Base-by-base conservation (phyloP, 2,888 invertebrate species). In the Galerucella pusilla region DNA sequence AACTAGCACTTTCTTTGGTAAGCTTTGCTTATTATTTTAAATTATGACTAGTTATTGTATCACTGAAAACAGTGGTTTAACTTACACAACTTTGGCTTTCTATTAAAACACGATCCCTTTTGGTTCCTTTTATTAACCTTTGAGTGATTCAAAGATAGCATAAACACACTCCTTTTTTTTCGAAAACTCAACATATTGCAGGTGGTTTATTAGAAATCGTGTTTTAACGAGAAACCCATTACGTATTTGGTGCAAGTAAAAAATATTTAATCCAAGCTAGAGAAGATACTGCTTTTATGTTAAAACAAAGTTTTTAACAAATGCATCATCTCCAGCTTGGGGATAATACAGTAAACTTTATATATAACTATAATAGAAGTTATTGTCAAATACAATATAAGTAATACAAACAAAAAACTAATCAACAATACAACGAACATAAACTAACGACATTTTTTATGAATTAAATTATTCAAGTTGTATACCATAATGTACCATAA, bases 1-100 rank as follows among this genome's bases (percentile, higher is more conserved):
- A 84, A 84, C 85, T 85, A 85, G 85, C 83, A 83, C 84, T 80
- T 81, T 86, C 86, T 86, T 86, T 86, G 86, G 86, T 86, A 85
- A 85, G 84, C 85, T 84, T 85, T 83, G 79, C 81, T 81, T 81
- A 80, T 72, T 81, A 71, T 80, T 77, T 79, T 73, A 77, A 75
- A 80, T 83, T 81, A 83, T 86, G 86, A 86, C 86, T 86, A 86
- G 86, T 84, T 82, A 82, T 83, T 84, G 84, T 86, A 86, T 86
- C 86, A 86, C 86, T 85, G 84, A 81, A 82, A 82, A 81, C 82
- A 74, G 75, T 78, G 57, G 72, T 75, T 78, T 76, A 66, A 77
- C 74, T 76, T 75, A 79, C 78, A 76, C 61, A 68, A 61, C 20
- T 59, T 20, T 11, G 64, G 10, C 7, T 46, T 28, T 16, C 20